Evolutionary conservation across 2,888 invertebrate species (phyloP), one percentile per base, ranked within the genome.

Genomic region (Herminia tarsipennalis): DNA sequence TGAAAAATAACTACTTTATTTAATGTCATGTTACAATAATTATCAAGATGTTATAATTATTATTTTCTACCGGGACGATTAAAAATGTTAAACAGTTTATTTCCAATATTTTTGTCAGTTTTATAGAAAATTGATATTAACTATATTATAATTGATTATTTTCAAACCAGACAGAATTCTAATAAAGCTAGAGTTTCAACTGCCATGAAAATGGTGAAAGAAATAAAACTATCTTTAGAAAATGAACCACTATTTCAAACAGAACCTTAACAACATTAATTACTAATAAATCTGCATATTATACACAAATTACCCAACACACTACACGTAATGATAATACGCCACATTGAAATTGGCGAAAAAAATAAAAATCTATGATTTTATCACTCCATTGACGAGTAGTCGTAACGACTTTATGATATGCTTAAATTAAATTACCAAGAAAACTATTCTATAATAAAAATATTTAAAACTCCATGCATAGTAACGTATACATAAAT

Each of bases 341-440:
- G 62, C 57, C 55, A 63, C 53, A 44, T 33, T 46, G 9, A 28
- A 44, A 20, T 50, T 36, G 38, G 35, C 66, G 35, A 12, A 22
- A 50, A 46, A 55, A 56, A 41, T 28, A 45, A 57, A 68, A 58
- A 69, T 61, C 68, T 77, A 78, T 66, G 69, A 69, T 77, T 78
- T 77, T 86, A 88, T 88, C 88, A 87, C 87, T 86, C 77, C 50
- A 67, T 86, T 87, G 87, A 87, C 87, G 87, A 88, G 88, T 80
- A 80, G 66, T 63, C 68, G 53, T 50, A 64, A 73, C 64, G 71
- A 67, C 75, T 69, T 66, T 58, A 66, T 48, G 44, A 56, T 54
- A 63, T 29, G 34, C 66, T 55, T 57, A 65, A 56, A 57, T 45
- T 40, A 52, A 49, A 56, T 30, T 42, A 47, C 29, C 21, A 43